These are phyloP conservation scores for Sebastes trivittatus DNA, from an alignment of 2,797 vertebrate genomes.

Conservation along the genomic window DNA sequence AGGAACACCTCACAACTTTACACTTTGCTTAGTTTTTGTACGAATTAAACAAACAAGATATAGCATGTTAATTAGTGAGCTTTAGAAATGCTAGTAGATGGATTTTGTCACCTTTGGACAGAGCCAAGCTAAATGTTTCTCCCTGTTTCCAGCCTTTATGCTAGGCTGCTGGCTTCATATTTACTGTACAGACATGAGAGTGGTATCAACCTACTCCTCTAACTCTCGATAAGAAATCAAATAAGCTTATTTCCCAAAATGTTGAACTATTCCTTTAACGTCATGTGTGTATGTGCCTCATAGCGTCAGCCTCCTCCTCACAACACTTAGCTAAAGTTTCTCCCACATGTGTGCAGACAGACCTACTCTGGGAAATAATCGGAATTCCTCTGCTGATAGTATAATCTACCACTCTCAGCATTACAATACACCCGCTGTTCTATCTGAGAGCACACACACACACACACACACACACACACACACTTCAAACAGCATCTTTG, in stretches of 20 bases:
- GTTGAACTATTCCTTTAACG: neutral
- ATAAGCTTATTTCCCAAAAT: neutral
- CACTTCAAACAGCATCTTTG: conserved; percentile 49
- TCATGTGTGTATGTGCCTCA: neutral
- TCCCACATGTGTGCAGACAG: conserved; percentile 39
- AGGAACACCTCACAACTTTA: too few relatives aligned
- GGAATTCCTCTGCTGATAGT: conserved; percentile 76
- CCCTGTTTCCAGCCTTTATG: neutral
- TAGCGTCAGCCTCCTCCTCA: neutral
- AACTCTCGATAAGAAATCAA: neutral
- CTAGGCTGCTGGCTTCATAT: neutral
- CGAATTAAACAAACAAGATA: neutral
- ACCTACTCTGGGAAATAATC: conserved; percentile 70
- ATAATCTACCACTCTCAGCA: conserved; percentile 68
- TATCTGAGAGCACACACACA: conserved; percentile 11
- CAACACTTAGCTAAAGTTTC: conserved; percentile 29
- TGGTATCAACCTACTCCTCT: neutral
- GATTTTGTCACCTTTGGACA: neutral
- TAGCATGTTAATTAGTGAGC: neutral
- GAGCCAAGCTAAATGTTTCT: neutral
- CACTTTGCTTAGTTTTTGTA: neutral
- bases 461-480: conserved; percentile 13
- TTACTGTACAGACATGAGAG: neutral
- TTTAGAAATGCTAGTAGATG: too few relatives aligned
- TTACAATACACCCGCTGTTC: conserved; percentile 73